Evolutionary conservation across 2,113 vertebrate species (phyloP).

Genomic region (Microcebus ravelobensis): DNA sequence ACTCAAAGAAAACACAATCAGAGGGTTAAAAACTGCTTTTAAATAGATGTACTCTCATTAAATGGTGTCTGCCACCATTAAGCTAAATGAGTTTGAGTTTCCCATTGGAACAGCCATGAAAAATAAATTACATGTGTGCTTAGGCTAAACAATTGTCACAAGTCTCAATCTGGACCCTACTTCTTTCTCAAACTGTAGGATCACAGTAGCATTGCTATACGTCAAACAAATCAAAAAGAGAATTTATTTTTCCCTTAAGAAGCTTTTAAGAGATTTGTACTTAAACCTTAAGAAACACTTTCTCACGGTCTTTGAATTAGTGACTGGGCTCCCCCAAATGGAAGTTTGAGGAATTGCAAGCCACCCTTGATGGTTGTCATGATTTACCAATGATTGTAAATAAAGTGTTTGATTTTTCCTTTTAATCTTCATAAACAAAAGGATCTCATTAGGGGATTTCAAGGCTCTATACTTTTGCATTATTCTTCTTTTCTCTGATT

Average conservation of each 20-base stretch:
- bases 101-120: not conserved
- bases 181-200: not conserved
- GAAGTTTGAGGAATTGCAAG: slow-evolving; percentile 30
- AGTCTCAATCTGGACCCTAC: not conserved
- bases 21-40: not conserved
- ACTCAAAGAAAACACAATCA: not conserved
- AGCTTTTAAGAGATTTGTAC: slow-evolving; percentile 35
- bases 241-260: slow-evolving; percentile 34
- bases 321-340: slow-evolving; percentile 72
- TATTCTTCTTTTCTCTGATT: not conserved
- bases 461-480: not conserved
- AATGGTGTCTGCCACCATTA: not conserved
- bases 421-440: slow-evolving; percentile 42
- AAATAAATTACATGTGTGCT: not conserved
- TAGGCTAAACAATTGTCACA: not conserved
- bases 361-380: not conserved
- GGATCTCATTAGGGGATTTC: not conserved
- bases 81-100: not conserved
- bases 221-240: slow-evolving; percentile 49
- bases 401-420: not conserved
- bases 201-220: not conserved
- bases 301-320: slow-evolving; percentile 53
- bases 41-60: not conserved
- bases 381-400: not conserved
- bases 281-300: not conserved